Conservation (phyloP, 2,113 vertebrate species). For the Dunckerocampus dactyliophorus region DNA sequence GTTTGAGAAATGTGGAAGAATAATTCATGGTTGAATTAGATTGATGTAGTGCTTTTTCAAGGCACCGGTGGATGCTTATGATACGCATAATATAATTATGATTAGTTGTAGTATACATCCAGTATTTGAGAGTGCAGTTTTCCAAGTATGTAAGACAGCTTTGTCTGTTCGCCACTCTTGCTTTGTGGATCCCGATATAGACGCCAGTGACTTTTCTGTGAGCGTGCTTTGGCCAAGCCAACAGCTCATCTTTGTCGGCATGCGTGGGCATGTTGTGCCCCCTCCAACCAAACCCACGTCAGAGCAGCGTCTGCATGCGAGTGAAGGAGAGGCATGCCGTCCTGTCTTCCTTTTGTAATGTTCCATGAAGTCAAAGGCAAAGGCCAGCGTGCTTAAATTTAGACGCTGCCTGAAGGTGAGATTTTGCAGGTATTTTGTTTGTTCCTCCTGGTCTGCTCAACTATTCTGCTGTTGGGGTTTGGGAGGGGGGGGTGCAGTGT, state of each 20-base stretch:
- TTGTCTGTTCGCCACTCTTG: not conserved
- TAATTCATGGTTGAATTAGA: too few species aligned
- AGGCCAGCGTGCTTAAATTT: constrained; percentile 43
- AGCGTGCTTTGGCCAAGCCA: constrained; percentile 21
- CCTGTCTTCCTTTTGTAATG: constrained; percentile 17
- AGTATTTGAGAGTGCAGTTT: too few species aligned
- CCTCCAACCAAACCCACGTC: constrained; percentile 30
- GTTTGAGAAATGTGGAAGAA: too few species aligned
- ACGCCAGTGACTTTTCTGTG: constrained; percentile 34
- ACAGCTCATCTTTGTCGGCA: constrained; percentile 45
- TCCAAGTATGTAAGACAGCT: too few species aligned
- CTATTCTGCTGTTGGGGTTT: constrained; percentile 80
- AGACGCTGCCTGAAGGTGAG: constrained; percentile 57
- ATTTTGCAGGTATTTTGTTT: constrained; percentile 76
- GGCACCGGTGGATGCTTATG: too few species aligned
- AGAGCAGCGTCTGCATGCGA: constrained; percentile 10
- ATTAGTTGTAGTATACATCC: too few species aligned
- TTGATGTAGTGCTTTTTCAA: too few species aligned
- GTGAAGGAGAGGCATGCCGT: constrained; percentile 33
- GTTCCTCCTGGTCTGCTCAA: constrained; percentile 76
- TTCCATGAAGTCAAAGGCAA: constrained; percentile 55
- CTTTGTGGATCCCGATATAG: constrained; percentile 8
- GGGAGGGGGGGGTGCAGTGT: constrained; percentile 49
- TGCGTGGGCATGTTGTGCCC: constrained; percentile 5
- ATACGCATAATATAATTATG: too few species aligned